Base-by-base conservation (phyloP, 64 coral and sea anemone species). In the Exaiptasia diaphana region DNA sequence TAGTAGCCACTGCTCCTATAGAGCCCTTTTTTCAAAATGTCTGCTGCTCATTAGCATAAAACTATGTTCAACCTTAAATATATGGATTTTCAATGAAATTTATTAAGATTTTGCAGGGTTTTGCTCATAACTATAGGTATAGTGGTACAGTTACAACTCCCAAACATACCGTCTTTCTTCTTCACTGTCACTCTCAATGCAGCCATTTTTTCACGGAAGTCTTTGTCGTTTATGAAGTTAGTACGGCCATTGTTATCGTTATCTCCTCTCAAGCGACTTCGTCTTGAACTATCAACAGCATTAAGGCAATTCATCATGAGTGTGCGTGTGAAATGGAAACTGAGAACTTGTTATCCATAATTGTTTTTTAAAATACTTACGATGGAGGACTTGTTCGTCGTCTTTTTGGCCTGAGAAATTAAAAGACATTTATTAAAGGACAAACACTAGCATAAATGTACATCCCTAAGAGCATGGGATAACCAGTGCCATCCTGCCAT, bases 161-260 rank as follows among this genome's bases (percentile, higher is more conserved):
- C 17, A 45, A 32, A 42, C 30, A 35, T 67, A 87, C 77, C 71
- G n/a, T 76, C n/a, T 30, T 68, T 77, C 35, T 87, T 81, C 6
- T 82, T 45, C 5, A 41, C 49, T 0, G 72, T 74, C 14, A 30
- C 45, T 1, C 0, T 31, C 4, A 93, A 61, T 6, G 71, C 90
- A 5, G 35, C 74, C 42, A 81, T 93, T 0, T 74, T 87, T 30
- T 93, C 71, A 12, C 68, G 31, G 23, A 76, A 82, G 0, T 34
- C 30, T 40, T 64, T 20, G 74, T 91, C 89, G 33, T 49, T 70
- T 25, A 64, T 12, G 26, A 74, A 33, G 21, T 20, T 80, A 22
- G 54, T 61, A 11, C 90, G 84, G 0, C 71, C 78, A 5, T 38
- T n/a, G 0, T 75, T 43, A n/a, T 45, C 68, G 29, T 93, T 76